A percentile compares a stretch with the other conserved stretches of the same genome.
phyloP scores from a whole-genome alignment of 2,113 vertebrate species.

The Hystrix cristata region DNA sequence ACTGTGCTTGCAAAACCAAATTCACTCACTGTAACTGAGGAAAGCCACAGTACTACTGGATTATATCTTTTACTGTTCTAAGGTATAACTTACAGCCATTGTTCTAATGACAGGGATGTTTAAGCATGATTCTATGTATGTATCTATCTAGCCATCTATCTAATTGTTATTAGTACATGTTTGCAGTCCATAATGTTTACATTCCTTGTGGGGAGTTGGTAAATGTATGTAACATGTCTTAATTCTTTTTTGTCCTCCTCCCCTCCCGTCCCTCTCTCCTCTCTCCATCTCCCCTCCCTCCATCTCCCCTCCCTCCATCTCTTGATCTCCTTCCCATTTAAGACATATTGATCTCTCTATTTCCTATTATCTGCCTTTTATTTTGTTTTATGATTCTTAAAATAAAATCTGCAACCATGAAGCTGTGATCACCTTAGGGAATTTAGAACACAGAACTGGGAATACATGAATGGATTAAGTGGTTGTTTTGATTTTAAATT shows the following conservation, averaged over 20 bases:
- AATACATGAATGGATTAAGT: background rate
- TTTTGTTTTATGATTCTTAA: background rate
- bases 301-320: background rate
- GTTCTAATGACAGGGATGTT: background rate
- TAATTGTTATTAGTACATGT: background rate
- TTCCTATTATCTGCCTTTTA: background rate
- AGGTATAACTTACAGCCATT: background rate
- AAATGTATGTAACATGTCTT: background rate
- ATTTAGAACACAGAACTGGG: background rate
- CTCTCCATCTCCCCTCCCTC: background rate
- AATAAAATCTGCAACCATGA: background rate
- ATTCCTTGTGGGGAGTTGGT: background rate
- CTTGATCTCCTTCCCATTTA: background rate
- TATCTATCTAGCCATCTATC: background rate
- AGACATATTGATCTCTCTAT: background rate
- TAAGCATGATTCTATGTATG: background rate
- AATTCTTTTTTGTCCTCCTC: background rate
- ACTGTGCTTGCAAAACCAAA: conserved; percentile 4
- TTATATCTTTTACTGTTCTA: background rate
- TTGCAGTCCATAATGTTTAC: background rate
- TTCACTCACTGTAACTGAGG: background rate
- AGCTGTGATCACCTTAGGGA: background rate
- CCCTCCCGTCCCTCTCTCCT: background rate
- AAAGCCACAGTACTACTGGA: background rate
- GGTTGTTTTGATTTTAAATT: conserved; percentile 25